These are phyloP conservation scores for Bufo gargarizans DNA, from an alignment of 2,113 vertebrate genomes.

Conservation along the genomic window DNA sequence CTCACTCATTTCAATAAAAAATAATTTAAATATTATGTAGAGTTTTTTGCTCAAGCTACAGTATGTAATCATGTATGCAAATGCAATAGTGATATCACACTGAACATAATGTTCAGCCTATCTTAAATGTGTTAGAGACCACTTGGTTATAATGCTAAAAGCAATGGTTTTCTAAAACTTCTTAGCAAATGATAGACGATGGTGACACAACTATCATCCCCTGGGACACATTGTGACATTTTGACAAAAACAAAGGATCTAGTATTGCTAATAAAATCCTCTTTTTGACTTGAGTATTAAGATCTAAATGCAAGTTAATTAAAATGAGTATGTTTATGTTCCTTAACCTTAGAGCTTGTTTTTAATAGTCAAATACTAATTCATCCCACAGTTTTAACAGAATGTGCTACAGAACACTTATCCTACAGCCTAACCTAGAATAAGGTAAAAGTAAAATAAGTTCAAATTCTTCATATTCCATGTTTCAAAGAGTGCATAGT, in stretches of 20 bases:
- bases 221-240: not conserved
- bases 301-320: not conserved
- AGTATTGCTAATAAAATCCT: not conserved
- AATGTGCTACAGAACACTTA: not conserved
- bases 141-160: not conserved
- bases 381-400: not conserved
- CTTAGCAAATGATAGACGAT: not conserved
- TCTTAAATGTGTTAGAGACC: not conserved
- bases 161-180: not conserved
- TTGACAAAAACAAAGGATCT: not conserved
- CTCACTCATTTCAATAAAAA: not conserved
- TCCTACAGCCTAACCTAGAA: not conserved
- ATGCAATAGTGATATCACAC: not conserved
- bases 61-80: not conserved
- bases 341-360: not conserved
- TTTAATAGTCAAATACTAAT: not conserved
- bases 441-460: too few species aligned
- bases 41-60: not conserved
- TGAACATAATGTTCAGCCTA: not conserved
- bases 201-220: not conserved
- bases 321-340: not conserved
- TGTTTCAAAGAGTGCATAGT: too few species aligned
- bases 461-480: too few species aligned
- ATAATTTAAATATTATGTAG: not conserved
- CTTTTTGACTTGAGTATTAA: not conserved